Percentiles rank a stretch among this genome's conserved stretches.
Evolutionary conservation across 2,113 vertebrate species (phyloP).

Genomic region (Poeciliopsis prolifica): DNA sequence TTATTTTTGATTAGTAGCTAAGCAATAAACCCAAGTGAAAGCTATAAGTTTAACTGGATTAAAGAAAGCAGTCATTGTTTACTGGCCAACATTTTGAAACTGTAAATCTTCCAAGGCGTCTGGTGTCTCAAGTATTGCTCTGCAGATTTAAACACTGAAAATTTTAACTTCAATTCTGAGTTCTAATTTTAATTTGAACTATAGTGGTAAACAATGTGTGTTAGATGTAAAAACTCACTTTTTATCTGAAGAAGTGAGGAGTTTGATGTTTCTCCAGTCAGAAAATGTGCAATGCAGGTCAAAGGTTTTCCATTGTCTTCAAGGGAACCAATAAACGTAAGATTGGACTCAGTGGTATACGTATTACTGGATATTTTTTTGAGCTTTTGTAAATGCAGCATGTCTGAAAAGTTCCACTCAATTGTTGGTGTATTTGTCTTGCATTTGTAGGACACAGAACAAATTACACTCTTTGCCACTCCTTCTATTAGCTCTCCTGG

Average conservation of each 20-base stretch:
- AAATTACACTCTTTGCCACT: slow-evolving; percentile 55
- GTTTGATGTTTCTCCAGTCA: slow-evolving; percentile 27
- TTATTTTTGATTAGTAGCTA: not conserved
- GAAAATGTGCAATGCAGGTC: slow-evolving; percentile 59
- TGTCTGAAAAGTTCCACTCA: slow-evolving; percentile 65
- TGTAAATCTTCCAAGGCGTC: not conserved
- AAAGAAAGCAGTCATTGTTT: not conserved
- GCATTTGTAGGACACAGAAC: slow-evolving; percentile 63
- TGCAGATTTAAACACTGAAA: too few relatives aligned
- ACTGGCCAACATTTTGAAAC: not conserved
- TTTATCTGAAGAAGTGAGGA: slow-evolving; percentile 49
- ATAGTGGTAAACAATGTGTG: not conserved
- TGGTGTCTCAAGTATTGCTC: too few relatives aligned
- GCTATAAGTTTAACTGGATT: not conserved
- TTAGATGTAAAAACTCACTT: slow-evolving; percentile 46
- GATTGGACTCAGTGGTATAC: slow-evolving; percentile 41
- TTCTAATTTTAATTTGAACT: not conserved
- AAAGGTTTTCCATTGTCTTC: slow-evolving; percentile 53
- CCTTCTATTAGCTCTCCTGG: slow-evolving; percentile 51
- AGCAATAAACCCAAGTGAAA: not conserved
- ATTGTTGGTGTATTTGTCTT: slow-evolving; percentile 45
- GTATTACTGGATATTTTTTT: not conserved
- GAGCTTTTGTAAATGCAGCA: slow-evolving; percentile 18
- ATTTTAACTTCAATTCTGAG: too few relatives aligned
- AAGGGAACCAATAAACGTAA: slow-evolving; percentile 62